Evolutionary conservation across 92 coral and sea anemone genomes (phyloP).

Genomic region (Palythoa grandis): DNA sequence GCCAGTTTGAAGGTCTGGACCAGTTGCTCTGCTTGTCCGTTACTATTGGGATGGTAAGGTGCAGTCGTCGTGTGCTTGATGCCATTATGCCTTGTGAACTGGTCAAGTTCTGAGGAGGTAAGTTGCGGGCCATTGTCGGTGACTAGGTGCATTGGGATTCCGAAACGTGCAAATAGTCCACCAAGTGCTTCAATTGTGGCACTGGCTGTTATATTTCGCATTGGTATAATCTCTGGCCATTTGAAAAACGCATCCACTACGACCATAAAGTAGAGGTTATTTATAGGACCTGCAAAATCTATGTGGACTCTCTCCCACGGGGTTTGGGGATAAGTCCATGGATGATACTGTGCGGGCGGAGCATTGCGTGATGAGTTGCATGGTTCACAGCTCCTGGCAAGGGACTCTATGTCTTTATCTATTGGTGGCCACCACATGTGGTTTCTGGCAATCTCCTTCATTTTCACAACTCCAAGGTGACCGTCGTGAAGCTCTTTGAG

Average conservation of each 20-base stretch:
- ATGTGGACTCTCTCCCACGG: too few relatives aligned
- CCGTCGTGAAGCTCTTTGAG: too few relatives aligned
- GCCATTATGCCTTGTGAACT: conserved; percentile 43
- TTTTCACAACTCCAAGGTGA: too few relatives aligned
- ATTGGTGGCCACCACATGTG: too few relatives aligned
- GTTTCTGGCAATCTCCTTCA: too few relatives aligned
- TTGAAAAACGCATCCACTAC: conserved; percentile 46
- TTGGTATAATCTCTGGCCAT: conserved; percentile 43
- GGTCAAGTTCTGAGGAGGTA: conserved; percentile 33
- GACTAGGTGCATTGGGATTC: conserved; percentile 29
- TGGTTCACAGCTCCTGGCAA: too few relatives aligned
- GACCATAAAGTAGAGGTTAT: too few relatives aligned
- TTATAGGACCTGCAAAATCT: too few relatives aligned
- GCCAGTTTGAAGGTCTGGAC: neutral
- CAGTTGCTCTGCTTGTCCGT: neutral
- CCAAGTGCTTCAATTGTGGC: conserved; percentile 35
- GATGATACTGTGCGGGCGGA: too few relatives aligned
- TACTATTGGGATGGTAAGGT: neutral
- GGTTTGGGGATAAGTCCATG: too few relatives aligned
- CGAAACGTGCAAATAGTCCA: conserved; percentile 30
- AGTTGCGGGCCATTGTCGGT: conserved; percentile 56
- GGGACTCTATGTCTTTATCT: too few relatives aligned
- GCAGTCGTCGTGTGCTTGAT: conserved; percentile 36
- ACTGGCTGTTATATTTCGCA: conserved; percentile 45
- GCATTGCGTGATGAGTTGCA: too few relatives aligned